Conservation (phyloP, 2,888 invertebrate species). For the Capitulum mitella region DNA sequence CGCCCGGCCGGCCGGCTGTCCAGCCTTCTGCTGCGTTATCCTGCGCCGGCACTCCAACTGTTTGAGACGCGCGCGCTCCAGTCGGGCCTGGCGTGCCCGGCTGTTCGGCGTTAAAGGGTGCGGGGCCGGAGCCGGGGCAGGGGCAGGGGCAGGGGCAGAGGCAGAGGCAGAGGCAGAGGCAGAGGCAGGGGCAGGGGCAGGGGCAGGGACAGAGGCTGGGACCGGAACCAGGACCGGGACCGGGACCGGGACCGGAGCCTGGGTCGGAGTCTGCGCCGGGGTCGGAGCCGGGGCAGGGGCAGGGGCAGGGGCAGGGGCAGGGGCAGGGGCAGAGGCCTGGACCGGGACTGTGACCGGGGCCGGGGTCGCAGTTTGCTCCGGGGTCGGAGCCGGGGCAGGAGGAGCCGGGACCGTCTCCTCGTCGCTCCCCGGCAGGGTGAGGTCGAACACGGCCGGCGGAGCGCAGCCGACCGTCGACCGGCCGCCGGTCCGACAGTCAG, state of each 20-base stretch:
- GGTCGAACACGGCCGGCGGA: background rate
- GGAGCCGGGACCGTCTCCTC: background rate
- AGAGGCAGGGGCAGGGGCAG: background rate
- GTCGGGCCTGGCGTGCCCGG: background rate
- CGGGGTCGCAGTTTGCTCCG: background rate
- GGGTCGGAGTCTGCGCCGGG: background rate
- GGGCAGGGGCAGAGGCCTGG: background rate
- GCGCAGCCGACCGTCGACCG: background rate
- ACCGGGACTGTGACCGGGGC: background rate
- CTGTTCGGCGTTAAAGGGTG: background rate
- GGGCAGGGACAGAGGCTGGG: background rate
- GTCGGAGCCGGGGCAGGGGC: background rate
- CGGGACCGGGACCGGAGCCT: too few species aligned
- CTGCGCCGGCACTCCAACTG: background rate
- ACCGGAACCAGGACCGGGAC: background rate
- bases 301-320: background rate
- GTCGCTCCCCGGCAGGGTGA: background rate
- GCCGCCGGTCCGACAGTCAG: background rate
- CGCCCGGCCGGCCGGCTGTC: background rate
- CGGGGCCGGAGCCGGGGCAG: background rate
- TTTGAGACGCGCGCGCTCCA: background rate
- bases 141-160: background rate
- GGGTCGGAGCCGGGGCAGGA: background rate
- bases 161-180: background rate
- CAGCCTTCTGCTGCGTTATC: background rate